A percentile compares a stretch with the other conserved stretches of the same genome.
These are phyloP conservation scores for Plebejus anna DNA, from an alignment of 2,888 invertebrate species.

Conservation along the genomic window DNA sequence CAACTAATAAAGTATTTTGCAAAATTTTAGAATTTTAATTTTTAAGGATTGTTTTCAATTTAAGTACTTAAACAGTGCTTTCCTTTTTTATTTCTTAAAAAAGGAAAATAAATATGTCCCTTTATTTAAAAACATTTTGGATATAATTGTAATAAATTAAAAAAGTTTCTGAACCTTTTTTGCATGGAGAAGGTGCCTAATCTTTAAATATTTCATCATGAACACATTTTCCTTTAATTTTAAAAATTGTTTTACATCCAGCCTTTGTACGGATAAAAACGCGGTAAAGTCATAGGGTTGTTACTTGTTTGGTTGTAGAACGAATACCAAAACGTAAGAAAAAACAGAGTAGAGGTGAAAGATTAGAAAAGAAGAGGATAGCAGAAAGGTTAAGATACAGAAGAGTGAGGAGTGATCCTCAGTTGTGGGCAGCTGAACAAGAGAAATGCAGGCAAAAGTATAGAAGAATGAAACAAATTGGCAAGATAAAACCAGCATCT, in stretches of 20 bases:
- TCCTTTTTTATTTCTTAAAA: too few species aligned
- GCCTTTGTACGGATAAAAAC: background rate
- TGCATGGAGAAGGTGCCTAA: too few species aligned
- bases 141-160: too few species aligned
- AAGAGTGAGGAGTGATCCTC: background rate
- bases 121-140: too few species aligned
- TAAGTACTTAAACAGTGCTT: background rate
- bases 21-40: slow-evolving; percentile 26
- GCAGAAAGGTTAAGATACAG: background rate
- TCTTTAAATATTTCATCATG: too few species aligned
- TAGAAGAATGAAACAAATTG: too few species aligned
- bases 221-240: background rate
- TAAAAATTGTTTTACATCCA: background rate
- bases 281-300: background rate
- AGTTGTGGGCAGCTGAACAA: background rate
- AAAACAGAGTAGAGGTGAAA: background rate
- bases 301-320: background rate
- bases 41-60: background rate
- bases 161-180: too few species aligned
- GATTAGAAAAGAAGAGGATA: background rate
- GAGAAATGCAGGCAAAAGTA: background rate
- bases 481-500: too few species aligned
- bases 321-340: background rate
- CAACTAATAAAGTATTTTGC: slow-evolving; percentile 38
- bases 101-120: too few species aligned